Evolutionary conservation across 1,140 invertebrate genomes (phyloP).

Genomic region (Drosophila lacertosa): DNA sequence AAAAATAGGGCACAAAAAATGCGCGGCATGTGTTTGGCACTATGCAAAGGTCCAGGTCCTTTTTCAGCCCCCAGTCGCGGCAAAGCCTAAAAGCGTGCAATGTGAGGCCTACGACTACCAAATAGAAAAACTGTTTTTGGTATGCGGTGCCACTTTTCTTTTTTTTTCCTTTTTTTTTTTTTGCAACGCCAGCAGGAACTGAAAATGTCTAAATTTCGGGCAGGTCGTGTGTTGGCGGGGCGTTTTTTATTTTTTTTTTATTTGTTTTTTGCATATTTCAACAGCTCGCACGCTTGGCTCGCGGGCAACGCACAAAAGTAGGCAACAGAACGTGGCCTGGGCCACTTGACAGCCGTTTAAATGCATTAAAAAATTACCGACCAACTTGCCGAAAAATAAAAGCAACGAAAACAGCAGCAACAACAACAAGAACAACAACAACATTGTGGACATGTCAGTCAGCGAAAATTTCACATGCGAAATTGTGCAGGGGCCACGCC

Average conservation of each 20-base stretch:
- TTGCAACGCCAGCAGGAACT: constrained; percentile 31
- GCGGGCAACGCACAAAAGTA: constrained; percentile 40
- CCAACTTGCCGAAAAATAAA: constrained; percentile 35
- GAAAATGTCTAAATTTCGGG: constrained; percentile 64
- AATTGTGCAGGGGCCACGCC: constrained; percentile 58
- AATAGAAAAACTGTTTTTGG: constrained; percentile 21
- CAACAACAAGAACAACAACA: neutral
- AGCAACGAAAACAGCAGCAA: constrained; percentile 18
- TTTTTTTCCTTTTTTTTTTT: constrained; percentile 39
- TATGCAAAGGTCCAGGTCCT: constrained; percentile 10
- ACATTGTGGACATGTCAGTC: constrained; percentile 44
- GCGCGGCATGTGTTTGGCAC: constrained; percentile 31
- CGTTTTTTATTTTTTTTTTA: too few relatives aligned
- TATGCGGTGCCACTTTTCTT: constrained; percentile 34
- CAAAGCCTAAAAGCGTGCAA: constrained; percentile 23
- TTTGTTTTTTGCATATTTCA: constrained; percentile 66
- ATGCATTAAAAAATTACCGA: constrained; percentile 77
- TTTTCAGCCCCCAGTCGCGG: neutral
- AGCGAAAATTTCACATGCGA: constrained; percentile 69
- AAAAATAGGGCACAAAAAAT: constrained; percentile 35
- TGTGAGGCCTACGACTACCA: constrained; percentile 28
- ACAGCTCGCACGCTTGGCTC: constrained; percentile 32
- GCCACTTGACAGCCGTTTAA: constrained; percentile 78
- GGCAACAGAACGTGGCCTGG: constrained; percentile 21
- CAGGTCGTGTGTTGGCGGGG: constrained; percentile 22